Base-by-base conservation (phyloP, 2,888 invertebrate species). In the Tenthredo mesomela region DNA sequence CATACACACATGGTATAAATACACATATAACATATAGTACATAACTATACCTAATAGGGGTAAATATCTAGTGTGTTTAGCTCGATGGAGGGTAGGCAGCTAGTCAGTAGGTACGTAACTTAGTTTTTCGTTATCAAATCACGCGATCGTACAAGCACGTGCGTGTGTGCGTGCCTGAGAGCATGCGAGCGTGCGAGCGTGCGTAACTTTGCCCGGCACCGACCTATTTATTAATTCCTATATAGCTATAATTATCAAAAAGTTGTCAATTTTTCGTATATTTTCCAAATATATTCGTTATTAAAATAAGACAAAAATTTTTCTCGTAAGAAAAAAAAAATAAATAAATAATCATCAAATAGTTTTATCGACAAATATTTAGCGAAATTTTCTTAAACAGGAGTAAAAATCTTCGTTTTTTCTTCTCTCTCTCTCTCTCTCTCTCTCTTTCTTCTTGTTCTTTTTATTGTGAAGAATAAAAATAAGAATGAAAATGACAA, bases 61-160 rank as follows among this genome's bases (percentile, higher is more conserved):
- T 67, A 33, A 33, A 67, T 67, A 67, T 67, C 67, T 33, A 67
- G 67, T 67, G 67, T 29, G 29, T 33, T 67, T 29, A 67, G 25
- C 29, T 12, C 33, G 29, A 18, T 18, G 67, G 25, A 67, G 67
- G 25, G 25, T 33, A 67, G 15, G 67, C 21, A 54, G 54, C n/a
- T 2, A 54, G 54, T 54, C 54, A 54, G 54, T 54, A 54, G n/a
- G 54, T 54, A 54, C 54, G 54, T 54, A 54, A 54, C 54, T 54
- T 54, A 54, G 61, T 70, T 37, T 40, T 70, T 70, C 37, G 67
- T 37, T 70, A 70, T 43, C 73, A 40, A 73, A 73, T 73, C 73
- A 73, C 73, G 73, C 73, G 73, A 73, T 73, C 73, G 40, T 43
- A 43, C 25, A 15, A 43, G 25, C 40, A 73, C 40, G 43, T 43